Percentiles rank a stretch among this genome's conserved stretches.
These are phyloP conservation scores for Limnephilus auricula DNA, from an alignment of 2,888 invertebrate genomes.

Conservation along the genomic window DNA sequence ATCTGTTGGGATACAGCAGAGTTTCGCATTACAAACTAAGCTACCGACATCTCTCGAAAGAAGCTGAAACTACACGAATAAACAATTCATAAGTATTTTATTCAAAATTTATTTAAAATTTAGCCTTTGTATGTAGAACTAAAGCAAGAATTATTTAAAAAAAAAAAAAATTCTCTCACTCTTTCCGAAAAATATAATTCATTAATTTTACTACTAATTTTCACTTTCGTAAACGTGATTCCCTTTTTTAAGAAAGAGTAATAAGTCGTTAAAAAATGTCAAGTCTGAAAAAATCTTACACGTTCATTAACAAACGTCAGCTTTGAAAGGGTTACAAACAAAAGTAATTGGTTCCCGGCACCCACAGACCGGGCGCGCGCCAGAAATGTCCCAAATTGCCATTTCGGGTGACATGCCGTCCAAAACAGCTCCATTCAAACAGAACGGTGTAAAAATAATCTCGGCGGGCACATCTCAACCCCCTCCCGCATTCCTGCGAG, in stretches of 20 bases:
- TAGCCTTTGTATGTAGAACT: too few relatives aligned
- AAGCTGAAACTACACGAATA: too few relatives aligned
- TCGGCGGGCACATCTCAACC: conserved; percentile 22
- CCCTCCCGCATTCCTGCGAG: conserved; percentile 43
- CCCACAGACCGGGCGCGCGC: background rate
- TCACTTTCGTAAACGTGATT: background rate
- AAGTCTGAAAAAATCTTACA: background rate
- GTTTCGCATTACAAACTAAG: too few relatives aligned
- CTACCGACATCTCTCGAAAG: too few relatives aligned
- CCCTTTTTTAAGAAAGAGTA: background rate
- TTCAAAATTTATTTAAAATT: too few relatives aligned
- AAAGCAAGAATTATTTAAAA: too few relatives aligned
- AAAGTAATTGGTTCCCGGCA: background rate
- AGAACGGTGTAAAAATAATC: conserved; percentile 35
- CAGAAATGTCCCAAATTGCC: conserved; percentile 6
- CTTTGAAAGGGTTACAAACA: background rate
- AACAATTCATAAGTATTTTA: too few relatives aligned
- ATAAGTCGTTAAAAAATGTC: background rate
- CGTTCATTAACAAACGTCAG: background rate
- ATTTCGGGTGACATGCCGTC: conserved; percentile 3
- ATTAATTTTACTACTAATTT: too few relatives aligned
- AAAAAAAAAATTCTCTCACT: too few relatives aligned
- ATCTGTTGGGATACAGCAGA: too few relatives aligned
- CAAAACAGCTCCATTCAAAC: conserved; percentile 3
- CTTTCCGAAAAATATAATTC: too few relatives aligned